These are phyloP conservation scores for Neogale vison DNA, from an alignment of 2,113 vertebrate species.

Conservation along the genomic window DNA sequence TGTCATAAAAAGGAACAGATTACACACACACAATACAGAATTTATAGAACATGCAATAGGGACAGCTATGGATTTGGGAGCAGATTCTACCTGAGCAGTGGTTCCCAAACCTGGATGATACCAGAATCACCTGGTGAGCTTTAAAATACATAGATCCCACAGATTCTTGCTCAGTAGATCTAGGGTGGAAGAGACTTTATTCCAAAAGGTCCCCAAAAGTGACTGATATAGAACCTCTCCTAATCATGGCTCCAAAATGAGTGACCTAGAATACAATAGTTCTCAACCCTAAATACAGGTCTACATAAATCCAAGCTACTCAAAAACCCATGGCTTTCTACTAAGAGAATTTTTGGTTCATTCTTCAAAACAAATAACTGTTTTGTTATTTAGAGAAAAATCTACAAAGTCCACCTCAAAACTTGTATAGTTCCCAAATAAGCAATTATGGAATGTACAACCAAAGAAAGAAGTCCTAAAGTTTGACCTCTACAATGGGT, in stretches of 20 bases:
- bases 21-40: not conserved
- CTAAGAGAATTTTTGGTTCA: not conserved
- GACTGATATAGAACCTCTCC: not conserved
- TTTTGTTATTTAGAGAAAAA: not conserved
- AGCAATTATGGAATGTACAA: not conserved
- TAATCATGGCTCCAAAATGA: not conserved
- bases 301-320: not conserved
- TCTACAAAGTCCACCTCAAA: slow-evolving; percentile 2
- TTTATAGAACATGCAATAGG: slow-evolving; percentile 5
- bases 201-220: not conserved
- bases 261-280: not conserved
- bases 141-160: not conserved
- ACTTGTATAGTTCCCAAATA: not conserved
- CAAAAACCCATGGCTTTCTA: not conserved
- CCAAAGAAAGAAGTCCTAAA: not conserved
- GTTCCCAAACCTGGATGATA: not conserved
- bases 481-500: not conserved
- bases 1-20: slow-evolving; percentile 8
- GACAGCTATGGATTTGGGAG: not conserved
- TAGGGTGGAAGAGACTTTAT: not conserved
- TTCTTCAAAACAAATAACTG: not conserved
- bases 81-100: not conserved
- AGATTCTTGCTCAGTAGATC: not conserved
- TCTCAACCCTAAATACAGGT: slow-evolving; percentile 7
- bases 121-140: not conserved